Evolutionary conservation across 2,113 vertebrate genomes (phyloP).

Genomic region (Serinus canaria): DNA sequence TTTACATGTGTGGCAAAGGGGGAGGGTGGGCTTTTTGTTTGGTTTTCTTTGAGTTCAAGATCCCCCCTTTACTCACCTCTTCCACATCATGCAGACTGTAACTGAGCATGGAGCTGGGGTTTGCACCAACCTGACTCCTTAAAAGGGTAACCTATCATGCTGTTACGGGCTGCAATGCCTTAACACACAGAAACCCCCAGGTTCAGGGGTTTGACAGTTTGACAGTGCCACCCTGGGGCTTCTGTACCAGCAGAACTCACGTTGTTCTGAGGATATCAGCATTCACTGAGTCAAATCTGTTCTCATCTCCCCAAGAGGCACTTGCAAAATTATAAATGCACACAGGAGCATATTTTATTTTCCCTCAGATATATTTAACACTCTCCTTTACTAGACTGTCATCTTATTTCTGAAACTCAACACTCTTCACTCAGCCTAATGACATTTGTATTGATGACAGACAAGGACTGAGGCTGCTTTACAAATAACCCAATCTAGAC

Average conservation of each 20-base stretch:
- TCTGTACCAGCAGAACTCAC: not conserved
- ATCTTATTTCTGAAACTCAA: not conserved
- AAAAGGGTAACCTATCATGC: not conserved
- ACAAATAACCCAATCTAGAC: not conserved
- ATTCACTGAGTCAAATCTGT: not conserved
- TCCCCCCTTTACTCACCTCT: not conserved
- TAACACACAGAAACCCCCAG: not conserved
- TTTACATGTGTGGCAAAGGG: rapidly evolving
- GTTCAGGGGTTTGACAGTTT: not conserved
- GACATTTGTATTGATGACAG: not conserved
- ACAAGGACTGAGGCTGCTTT: not conserved
- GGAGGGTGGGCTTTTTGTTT: rapidly evolving
- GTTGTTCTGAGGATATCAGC: not conserved
- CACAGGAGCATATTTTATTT: not conserved
- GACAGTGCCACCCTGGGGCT: not conserved
- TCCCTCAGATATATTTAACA: not conserved
- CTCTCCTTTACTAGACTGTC: not conserved
- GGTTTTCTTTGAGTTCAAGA: not conserved
- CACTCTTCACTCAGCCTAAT: not conserved
- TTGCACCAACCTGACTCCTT: not conserved
- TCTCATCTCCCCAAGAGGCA: not conserved
- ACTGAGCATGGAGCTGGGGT: not conserved
- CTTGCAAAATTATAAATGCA: not conserved
- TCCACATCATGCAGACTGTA: rapidly evolving
- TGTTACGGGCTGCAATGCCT: not conserved